These are phyloP conservation scores for Sorex maritimensis DNA, from an alignment of 2,797 vertebrate genomes.

Conservation along the genomic window DNA sequence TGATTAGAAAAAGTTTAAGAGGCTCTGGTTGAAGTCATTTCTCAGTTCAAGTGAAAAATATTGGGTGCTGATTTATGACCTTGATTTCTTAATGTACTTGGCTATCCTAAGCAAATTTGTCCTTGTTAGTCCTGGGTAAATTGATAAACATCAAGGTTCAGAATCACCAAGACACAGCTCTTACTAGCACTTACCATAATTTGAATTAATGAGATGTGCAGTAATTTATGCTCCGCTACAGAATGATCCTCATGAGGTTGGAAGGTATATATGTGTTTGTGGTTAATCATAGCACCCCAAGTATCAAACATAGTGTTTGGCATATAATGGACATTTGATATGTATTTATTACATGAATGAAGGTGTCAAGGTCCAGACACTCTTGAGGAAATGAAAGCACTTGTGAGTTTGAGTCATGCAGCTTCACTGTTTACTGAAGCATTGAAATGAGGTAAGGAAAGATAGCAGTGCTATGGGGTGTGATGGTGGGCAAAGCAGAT, in stretches of 20 bases:
- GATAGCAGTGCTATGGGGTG: rapidly evolving
- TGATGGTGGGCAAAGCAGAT: not conserved
- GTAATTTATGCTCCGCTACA: not conserved
- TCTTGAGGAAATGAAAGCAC: constrained; percentile 2
- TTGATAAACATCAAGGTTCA: constrained; percentile 53
- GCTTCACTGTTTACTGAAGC: not conserved
- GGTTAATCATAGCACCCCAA: not conserved
- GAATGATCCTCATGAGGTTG: not conserved
- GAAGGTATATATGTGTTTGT: not conserved
- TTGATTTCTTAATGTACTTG: constrained; percentile 48
- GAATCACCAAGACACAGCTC: constrained; percentile 19
- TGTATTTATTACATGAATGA: constrained; percentile 33
- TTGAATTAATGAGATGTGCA: constrained; percentile 49
- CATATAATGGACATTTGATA: constrained; percentile 1
- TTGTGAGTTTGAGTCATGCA: not conserved
- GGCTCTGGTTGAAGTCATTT: not conserved
- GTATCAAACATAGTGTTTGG: not conserved
- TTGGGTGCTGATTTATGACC: constrained; percentile 31
- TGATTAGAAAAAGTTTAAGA: too few relatives aligned
- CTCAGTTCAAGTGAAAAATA: constrained; percentile 51
- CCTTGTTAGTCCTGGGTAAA: constrained; percentile 25
- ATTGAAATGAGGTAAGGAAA: not conserved
- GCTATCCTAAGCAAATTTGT: constrained; percentile 18
- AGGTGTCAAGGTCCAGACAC: not conserved
- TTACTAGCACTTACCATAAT: constrained; percentile 31